Evolutionary conservation across 2,113 vertebrate genomes (phyloP), one percentile per base, ranked within the genome.

Genomic region (Etia nguti): DNA sequence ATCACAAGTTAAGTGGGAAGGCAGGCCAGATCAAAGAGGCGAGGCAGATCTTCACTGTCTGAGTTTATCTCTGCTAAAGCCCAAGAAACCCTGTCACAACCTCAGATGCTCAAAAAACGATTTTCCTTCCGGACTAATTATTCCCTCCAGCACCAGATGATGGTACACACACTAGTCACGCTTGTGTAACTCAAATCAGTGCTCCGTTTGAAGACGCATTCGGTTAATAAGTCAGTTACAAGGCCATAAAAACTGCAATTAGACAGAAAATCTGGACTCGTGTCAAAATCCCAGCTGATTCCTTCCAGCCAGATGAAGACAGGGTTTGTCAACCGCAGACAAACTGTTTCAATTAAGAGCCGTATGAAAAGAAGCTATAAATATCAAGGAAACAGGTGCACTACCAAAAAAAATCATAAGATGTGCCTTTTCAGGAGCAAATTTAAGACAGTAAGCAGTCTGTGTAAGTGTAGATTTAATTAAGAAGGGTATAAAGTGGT

Each of bases 31-130:
- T 93, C 92, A 94, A 93, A 95, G 91, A 87, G 3, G 57, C 9
- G 24, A 62, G 38, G 77, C 90, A 91, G 86, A 94, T 93, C 95
- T 91, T 88, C 91, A 92, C 92, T 91, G 92, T 94, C 93, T 90
- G 56, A 84, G 36, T 92, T 91, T 88, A 92, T 94, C 90, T 92
- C 60, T 29, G 75, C 84, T 65, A 60, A 89, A 89, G 82, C 90
- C 87, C 7, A 3, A 88, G 88, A 92, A 92, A 84, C 82, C 81
- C 86, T 70, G 90, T 85, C 88, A 90, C 90, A 87, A 80, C 88
- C 86, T 85, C 88, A 92, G 79, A 92, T 73, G 85, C 86, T 89
- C 79, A 87, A 83, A 87, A 91, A 86, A 84, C 10, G 20, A 86
- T 89, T 92, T 89, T 81, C 84, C 87, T 79, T 82, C 86, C 10